Percentiles rank a stretch among this genome's conserved stretches.
Evolutionary conservation across 2,797 vertebrate species (phyloP).

Genomic region (Megaceryle alcyon): DNA sequence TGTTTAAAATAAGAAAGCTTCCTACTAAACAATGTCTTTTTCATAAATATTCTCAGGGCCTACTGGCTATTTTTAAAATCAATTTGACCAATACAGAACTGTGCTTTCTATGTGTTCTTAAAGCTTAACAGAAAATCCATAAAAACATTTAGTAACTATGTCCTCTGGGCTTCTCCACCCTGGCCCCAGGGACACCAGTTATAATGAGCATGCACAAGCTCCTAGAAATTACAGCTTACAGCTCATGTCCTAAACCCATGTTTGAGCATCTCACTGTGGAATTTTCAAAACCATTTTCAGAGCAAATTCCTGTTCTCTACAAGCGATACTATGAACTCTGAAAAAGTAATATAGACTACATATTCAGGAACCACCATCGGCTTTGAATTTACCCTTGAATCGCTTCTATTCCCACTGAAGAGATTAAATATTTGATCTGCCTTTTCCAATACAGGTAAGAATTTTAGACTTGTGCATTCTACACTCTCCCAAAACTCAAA

Average conservation of each 20-base stretch:
- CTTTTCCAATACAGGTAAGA: neutral
- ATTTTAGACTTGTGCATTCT: neutral
- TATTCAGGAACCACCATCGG: accelerated
- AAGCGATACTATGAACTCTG: neutral
- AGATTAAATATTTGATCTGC: neutral
- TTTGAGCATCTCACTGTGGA: neutral
- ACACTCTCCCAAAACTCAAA: neutral
- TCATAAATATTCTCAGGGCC: neutral
- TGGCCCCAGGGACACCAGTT: neutral
- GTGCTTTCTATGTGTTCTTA: neutral
- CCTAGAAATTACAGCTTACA: neutral
- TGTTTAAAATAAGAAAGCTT: accelerated
- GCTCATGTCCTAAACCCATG: neutral
- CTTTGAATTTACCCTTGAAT: neutral
- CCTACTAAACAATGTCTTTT: neutral
- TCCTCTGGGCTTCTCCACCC: neutral
- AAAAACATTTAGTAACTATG: neutral
- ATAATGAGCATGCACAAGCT: accelerated
- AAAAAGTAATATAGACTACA: neutral
- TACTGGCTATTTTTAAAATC: neutral
- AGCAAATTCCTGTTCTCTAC: accelerated
- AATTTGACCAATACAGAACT: neutral
- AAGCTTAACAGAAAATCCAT: neutral
- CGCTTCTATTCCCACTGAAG: neutral
- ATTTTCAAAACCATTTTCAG: neutral